Conservation (phyloP, 2,888 invertebrate species). For the Tipula unca region DNA sequence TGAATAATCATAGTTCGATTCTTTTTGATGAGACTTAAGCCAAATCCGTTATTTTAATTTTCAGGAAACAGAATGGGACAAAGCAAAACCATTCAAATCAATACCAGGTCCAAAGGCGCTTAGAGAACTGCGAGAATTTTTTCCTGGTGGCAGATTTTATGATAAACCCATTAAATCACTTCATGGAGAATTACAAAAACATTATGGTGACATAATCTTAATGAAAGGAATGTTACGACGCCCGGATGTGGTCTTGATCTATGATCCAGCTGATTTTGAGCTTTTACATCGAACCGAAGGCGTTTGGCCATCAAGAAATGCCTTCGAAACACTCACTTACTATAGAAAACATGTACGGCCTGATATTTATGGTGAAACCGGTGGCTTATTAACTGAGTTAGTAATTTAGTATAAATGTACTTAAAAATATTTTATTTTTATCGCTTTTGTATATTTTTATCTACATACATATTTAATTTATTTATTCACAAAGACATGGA, state of each 20-base stretch:
- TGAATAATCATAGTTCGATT: slow-evolving; percentile 39
- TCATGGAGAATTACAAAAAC: background rate
- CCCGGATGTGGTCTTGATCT: slow-evolving; percentile 21
- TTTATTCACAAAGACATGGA: slow-evolving; percentile 26
- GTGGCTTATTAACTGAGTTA: slow-evolving; percentile 31
- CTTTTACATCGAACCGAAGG: slow-evolving; percentile 24
- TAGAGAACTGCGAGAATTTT: slow-evolving; percentile 19
- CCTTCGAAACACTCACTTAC: slow-evolving; percentile 20
- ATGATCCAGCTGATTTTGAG: slow-evolving; percentile 23
- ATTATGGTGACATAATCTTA: slow-evolving; percentile 22
- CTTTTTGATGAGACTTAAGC: slow-evolving; percentile 38
- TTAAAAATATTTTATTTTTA: too few relatives aligned
- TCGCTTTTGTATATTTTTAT: background rate
- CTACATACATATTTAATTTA: background rate
- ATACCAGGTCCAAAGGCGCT: slow-evolving; percentile 18
- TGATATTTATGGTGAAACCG: slow-evolving; percentile 28
- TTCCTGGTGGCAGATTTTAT: slow-evolving; percentile 17
- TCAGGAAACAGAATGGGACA: background rate
- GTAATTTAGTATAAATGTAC: background rate
- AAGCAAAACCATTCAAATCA: slow-evolving; percentile 15
- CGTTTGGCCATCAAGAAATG: slow-evolving; percentile 18
- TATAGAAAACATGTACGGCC: slow-evolving; percentile 19
- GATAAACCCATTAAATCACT: background rate
- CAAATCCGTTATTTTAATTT: background rate
- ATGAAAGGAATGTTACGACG: slow-evolving; percentile 21